Conservation (phyloP, 2,888 invertebrate species). For the Amiota communis region DNA sequence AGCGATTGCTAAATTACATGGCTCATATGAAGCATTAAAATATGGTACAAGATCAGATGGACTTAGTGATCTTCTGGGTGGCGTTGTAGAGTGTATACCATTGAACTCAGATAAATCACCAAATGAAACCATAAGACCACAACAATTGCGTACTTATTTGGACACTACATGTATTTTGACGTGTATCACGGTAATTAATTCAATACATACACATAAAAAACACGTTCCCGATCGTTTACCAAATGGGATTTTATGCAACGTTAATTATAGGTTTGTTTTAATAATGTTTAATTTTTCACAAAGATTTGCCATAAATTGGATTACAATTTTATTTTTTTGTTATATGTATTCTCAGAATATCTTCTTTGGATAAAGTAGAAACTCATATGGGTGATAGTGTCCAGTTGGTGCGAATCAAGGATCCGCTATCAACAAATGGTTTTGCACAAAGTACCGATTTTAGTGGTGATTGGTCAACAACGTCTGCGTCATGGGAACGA, state of each 20-base stretch:
- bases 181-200: constrained; percentile 75
- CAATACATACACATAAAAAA: constrained; percentile 74
- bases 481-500: constrained; percentile 84
- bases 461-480: constrained; percentile 81
- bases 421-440: constrained; percentile 77
- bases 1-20: constrained; percentile 95
- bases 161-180: constrained; percentile 90
- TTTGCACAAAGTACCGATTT: constrained; percentile 78
- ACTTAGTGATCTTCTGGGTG: constrained; percentile 90
- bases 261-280: constrained; percentile 78
- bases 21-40: constrained; percentile 93
- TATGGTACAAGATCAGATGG: constrained; percentile 93
- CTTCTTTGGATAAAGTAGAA: constrained; percentile 76
- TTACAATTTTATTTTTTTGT: background rate
- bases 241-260: constrained; percentile 82
- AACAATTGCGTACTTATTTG: constrained; percentile 80
- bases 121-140: constrained; percentile 78
- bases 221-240: constrained; percentile 78
- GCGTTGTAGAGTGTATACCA: constrained; percentile 87
- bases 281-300: background rate
- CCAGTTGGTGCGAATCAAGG: constrained; percentile 81
- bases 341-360: constrained; percentile 57
- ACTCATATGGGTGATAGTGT: constrained; percentile 81
- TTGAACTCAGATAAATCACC: constrained; percentile 77
- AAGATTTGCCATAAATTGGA: constrained; percentile 65